Evolutionary conservation across 2,797 vertebrate genomes (phyloP).

Genomic region (Valencia hispanica): DNA sequence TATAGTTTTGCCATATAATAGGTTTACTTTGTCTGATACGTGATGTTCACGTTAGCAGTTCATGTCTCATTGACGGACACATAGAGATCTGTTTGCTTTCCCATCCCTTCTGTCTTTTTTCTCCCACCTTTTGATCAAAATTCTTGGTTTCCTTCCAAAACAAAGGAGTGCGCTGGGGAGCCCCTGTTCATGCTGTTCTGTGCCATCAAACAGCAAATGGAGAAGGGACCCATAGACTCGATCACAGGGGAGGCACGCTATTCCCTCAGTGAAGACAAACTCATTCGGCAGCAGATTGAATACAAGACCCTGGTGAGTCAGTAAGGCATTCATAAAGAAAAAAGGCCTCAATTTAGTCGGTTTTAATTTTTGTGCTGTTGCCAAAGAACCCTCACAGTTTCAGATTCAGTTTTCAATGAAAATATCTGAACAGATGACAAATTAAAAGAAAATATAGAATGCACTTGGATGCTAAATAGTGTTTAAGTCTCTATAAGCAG

Average conservation of each 20-base stretch:
- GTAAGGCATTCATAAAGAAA: conserved; percentile 17
- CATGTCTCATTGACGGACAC: conserved; percentile 22
- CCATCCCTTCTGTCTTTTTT: conserved; percentile 21
- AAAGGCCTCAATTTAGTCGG: conserved; percentile 10
- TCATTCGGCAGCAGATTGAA: conserved; percentile 97
- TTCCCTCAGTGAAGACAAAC: conserved; percentile 97
- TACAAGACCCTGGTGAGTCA: conserved; percentile 96
- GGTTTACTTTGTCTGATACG: conserved; percentile 28
- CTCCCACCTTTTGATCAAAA: conserved; percentile 47
- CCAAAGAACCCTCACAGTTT: conserved; percentile 26
- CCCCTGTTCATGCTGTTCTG: conserved; percentile 97
- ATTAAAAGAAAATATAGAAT: background rate
- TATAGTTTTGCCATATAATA: conserved; percentile 21
- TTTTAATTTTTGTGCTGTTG: conserved; percentile 21
- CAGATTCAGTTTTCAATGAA: background rate
- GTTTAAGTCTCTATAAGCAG: background rate
- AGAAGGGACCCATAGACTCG: conserved; percentile 95
- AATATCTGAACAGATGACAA: background rate
- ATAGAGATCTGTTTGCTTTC: conserved; percentile 35
- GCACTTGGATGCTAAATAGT: background rate
- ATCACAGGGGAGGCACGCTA: conserved; percentile 97
- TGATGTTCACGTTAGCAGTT: conserved; percentile 22
- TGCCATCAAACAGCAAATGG: conserved; percentile 98
- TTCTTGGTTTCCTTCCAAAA: conserved; percentile 46
- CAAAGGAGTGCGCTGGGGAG: conserved; percentile 92